Conservation (phyloP, 2,113 vertebrate genomes). For the Aramus guarauna region DNA sequence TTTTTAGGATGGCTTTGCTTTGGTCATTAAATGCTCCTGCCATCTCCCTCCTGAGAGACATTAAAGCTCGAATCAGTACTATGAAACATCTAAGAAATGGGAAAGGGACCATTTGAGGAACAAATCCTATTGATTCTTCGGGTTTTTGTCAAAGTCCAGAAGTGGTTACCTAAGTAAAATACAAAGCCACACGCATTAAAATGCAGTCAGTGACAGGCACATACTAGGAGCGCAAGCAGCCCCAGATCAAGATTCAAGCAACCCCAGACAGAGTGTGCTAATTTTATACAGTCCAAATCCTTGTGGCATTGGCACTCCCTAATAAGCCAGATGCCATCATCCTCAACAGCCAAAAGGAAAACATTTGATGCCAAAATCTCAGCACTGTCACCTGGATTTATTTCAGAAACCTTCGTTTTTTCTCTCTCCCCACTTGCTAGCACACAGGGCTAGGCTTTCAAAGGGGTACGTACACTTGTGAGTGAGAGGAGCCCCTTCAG, state of each 20-base stretch:
- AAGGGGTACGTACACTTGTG: rapidly evolving
- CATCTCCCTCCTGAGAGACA: background rate
- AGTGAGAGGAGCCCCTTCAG: background rate
- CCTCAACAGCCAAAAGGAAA: background rate
- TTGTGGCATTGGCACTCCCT: background rate
- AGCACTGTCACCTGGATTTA: background rate
- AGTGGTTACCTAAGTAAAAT: background rate
- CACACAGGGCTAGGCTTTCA: background rate
- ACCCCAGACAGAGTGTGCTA: rapidly evolving
- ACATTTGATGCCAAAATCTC: background rate
- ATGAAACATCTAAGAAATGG: background rate
- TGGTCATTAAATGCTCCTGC: background rate
- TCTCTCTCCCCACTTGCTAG: background rate
- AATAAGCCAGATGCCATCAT: background rate
- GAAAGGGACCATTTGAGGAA: background rate
- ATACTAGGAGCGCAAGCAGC: background rate
- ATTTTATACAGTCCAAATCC: background rate
- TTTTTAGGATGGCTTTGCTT: background rate
- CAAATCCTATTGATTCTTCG: background rate
- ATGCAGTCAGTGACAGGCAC: background rate
- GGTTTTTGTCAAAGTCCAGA: background rate
- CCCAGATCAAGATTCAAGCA: background rate
- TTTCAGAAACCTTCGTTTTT: background rate
- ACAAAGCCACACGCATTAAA: background rate
- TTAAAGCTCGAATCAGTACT: background rate